Conservation (phyloP, 2,888 invertebrate genomes). For the Megamerina dolium region DNA sequence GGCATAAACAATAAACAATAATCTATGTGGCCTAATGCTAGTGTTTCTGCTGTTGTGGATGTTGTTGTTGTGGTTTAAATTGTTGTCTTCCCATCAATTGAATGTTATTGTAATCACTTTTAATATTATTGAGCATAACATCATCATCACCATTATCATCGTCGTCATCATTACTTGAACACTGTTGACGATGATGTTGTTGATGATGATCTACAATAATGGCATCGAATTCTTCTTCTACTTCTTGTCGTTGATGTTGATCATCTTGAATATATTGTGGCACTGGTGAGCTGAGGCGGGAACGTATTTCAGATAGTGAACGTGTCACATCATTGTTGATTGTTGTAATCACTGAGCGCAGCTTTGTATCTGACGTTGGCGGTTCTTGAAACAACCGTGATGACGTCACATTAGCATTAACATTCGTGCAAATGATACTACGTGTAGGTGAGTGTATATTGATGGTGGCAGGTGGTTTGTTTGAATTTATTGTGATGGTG, state of each 20-base stretch:
- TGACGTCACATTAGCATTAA: slow-evolving; percentile 5
- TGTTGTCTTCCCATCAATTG: no score
- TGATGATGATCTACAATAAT: slow-evolving; percentile 43
- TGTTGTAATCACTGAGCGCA: slow-evolving; percentile 37
- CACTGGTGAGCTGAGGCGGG: slow-evolving; percentile 20
- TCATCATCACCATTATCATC: no score
- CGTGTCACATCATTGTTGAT: slow-evolving; percentile 34
- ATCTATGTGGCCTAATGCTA: no score
- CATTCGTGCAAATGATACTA: slow-evolving; percentile 3
- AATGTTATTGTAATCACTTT: no score
- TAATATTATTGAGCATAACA: no score
- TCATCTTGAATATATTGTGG: no score
- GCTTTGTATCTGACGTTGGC: slow-evolving; percentile 31
- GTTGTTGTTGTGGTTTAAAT: neutral
- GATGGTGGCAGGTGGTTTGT: neutral
- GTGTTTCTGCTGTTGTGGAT: neutral
- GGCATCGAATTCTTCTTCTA: slow-evolving; percentile 41
- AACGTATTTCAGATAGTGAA: slow-evolving; percentile 32
- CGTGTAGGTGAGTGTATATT: neutral
- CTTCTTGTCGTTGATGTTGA: slow-evolving; percentile 28
- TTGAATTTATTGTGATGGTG: slow-evolving; percentile 1
- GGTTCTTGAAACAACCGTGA: slow-evolving; percentile 1
- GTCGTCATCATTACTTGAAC: no score
- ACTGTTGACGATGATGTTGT: slow-evolving; percentile 41
- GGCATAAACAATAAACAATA: no score